phyloP scores from a whole-genome alignment of 2,113 vertebrate genomes.

The Sylvia atricapilla region DNA sequence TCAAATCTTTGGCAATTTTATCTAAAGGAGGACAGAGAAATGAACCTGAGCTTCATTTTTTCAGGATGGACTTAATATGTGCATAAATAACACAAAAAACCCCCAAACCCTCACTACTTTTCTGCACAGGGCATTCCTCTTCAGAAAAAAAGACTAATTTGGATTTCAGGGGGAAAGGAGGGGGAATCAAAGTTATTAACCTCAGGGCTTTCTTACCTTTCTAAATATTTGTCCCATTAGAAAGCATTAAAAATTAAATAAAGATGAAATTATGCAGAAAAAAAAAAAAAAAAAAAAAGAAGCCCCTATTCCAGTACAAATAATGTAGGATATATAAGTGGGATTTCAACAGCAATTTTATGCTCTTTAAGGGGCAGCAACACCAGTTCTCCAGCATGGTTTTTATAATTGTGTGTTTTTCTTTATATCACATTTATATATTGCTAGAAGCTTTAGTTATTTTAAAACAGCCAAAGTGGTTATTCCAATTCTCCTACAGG shows the following conservation, averaged over 20 bases:
- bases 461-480: not conserved
- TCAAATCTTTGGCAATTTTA: not conserved
- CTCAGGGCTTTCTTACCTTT: conserved; percentile 69
- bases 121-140: not conserved
- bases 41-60: not conserved
- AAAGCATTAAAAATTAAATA: conserved; percentile 73
- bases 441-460: not conserved
- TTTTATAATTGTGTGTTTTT: not conserved
- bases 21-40: not conserved
- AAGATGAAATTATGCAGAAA: conserved; percentile 68
- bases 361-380: not conserved
- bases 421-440: not conserved
- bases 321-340: conserved; percentile 72
- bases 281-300: conserved; percentile 21
- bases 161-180: not conserved
- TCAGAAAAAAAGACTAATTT: not conserved
- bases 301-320: conserved; percentile 15
- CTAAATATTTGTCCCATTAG: conserved; percentile 72
- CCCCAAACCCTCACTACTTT: not conserved
- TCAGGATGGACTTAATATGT: not conserved
- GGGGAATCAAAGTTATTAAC: conserved; percentile 37
- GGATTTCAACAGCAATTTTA: conserved; percentile 32
- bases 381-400: not conserved
- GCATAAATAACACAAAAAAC: not conserved
- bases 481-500: not conserved